Evolutionary conservation across 2,113 vertebrate genomes (phyloP).

Genomic region (Catagonus wagneri): DNA sequence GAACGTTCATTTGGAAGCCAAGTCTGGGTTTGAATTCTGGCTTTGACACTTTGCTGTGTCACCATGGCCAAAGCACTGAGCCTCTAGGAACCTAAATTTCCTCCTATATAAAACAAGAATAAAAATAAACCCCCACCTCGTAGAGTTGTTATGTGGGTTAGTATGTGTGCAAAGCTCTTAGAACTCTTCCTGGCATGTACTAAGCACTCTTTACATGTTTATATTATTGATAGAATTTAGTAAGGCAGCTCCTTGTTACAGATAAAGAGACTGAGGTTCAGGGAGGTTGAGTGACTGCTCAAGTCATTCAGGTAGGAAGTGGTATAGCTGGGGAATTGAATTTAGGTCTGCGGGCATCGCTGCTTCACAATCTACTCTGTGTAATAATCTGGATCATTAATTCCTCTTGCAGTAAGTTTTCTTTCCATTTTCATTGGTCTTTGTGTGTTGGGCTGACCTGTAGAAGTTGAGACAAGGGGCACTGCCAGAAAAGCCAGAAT

Average conservation of each 20-base stretch:
- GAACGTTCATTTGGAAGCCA: not conserved
- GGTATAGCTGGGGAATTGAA: not conserved
- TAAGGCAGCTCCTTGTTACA: not conserved
- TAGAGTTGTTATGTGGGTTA: not conserved
- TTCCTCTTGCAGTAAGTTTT: not conserved
- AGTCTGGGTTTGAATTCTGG: not conserved
- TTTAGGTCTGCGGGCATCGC: not conserved
- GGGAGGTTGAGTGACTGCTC: not conserved
- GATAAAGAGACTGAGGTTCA: not conserved
- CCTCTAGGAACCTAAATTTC: not conserved
- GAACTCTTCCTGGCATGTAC: not conserved
- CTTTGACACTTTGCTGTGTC: not conserved
- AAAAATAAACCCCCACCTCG: not conserved
- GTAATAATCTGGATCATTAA: no score
- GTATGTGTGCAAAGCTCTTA: not conserved
- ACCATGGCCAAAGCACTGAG: not conserved
- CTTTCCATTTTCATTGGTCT: not conserved
- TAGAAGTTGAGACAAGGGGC: not conserved
- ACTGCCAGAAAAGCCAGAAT: not conserved
- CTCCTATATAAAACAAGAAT: slow-evolving; percentile 3
- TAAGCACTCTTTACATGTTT: not conserved
- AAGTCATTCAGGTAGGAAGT: not conserved
- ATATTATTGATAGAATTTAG: not conserved
- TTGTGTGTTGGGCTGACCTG: not conserved
- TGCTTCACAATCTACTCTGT: not conserved